These are phyloP conservation scores for Achlya flavicornis DNA, from an alignment of 2,888 invertebrate genomes.

Conservation along the genomic window DNA sequence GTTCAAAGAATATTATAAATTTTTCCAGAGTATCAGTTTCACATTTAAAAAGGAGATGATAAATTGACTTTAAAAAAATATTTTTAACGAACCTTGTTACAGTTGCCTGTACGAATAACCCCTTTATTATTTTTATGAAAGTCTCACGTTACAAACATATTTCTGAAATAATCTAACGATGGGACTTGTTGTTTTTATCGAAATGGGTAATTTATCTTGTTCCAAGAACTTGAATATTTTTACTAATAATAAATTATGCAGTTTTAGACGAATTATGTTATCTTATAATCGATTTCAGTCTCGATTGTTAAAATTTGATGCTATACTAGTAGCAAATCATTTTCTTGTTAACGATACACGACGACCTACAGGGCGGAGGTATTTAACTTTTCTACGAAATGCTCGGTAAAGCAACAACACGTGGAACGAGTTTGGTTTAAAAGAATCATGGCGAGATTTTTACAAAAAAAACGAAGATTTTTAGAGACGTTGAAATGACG, in stretches of 20 bases:
- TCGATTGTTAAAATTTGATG: too few relatives aligned
- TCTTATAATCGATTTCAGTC: too few relatives aligned
- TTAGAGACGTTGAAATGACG: too few relatives aligned
- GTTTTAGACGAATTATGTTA: not conserved
- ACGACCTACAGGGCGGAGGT: not conserved
- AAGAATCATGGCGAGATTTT: too few relatives aligned
- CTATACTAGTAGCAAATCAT: too few relatives aligned
- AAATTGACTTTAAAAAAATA: not conserved
- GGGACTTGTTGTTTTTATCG: not conserved
- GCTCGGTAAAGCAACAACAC: not conserved
- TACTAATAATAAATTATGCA: not conserved
- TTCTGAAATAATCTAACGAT: not conserved
- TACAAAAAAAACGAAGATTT: too few relatives aligned
- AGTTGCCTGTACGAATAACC: not conserved
- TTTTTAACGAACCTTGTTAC: slow-evolving; percentile 1
- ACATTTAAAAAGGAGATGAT: not conserved
- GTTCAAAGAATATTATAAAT: not conserved
- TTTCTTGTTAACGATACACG: too few relatives aligned
- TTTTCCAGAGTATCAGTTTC: not conserved
- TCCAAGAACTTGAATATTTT: not conserved
- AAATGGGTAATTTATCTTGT: not conserved
- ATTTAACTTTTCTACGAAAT: not conserved
- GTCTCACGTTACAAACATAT: not conserved
- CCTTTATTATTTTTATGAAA: not conserved
- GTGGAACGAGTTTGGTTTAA: too few relatives aligned